Base-by-base conservation (phyloP, 1,140 invertebrate genomes). In the Hesperophylax magnus region DNA sequence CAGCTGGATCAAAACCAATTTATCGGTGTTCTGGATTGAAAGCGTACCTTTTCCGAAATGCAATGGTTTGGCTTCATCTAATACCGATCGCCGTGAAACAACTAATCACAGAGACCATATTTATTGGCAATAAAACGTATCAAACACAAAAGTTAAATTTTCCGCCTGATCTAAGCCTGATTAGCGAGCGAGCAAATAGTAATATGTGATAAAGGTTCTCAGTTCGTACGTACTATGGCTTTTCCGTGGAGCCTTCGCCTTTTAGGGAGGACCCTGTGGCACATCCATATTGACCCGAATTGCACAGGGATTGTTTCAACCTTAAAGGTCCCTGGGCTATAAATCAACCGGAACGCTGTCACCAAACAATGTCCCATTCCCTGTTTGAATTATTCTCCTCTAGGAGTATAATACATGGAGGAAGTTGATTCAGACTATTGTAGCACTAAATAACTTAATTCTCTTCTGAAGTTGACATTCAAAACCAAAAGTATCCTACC, bases 341-440 rank as follows among this genome's bases (percentile, higher is more conserved):
- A 72, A 53, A 72, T 72, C 69, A 53, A 72, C 69, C 15, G 47
- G n/a, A 72, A 53, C 69, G 17, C 20, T 72, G 69, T 72, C 69
- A 56, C 69, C 52, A 18, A 24, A 72, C 69, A 72, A 53, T 72
- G 69, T 47, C 47, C 69, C 34, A 69, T 61, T 24, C 39, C 39
- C 11, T 47, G 39, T 47, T 47, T 47, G 39, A 14, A 47, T 6
- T 15, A 56, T 61, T 61, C 58, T 61, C 58, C 20, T 24, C 39
- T 14, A 47, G 9, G 39, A 14, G 18, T 24, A 24, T 61, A 61
- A 61, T 61, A 61, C 15, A 22, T 20, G 58, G 31, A 39, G 65
- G 31, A 67, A 67, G 22, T 15, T 22, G 27, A 34, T 0, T 27
- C 60, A 24, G 22, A 22, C 20, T 27, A 22, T 27, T 61, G 60